Evolutionary conservation across 2,797 vertebrate genomes (phyloP), one percentile per base, ranked within the genome.

Genomic region (Enteromius thamalakanensis): DNA sequence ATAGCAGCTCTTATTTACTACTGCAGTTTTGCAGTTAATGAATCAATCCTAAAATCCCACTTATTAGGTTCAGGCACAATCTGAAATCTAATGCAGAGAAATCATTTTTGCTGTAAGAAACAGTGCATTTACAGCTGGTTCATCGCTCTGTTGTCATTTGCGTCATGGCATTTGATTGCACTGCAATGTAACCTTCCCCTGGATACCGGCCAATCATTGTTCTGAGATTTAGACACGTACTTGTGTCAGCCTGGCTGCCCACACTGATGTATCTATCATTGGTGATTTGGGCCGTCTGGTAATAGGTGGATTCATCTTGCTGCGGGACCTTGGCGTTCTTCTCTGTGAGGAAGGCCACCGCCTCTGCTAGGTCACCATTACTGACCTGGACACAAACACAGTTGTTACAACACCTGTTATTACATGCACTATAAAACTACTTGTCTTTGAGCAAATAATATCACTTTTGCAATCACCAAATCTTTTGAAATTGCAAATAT

Each of bases 241-340:
- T 99, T 82, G 97, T 96, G 84, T 99, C 98, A 79, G 97, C 97
- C 91, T 99, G 98, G 93, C 97, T 99, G 91, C 98, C 98, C 92
- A 99, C 97, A 1, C 98, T 99, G 95, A 99, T 99, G 76, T 98
- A 99, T 93, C 97, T 92, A 92, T 99, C 98, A 67, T 96, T 98
- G 89, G 96, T 95, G 87, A 96, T 95, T 91, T 98, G 96, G 0
- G 96, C 95, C 3, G 97, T 98, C 90, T 98, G 98, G 90, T 98
- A 98, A 90, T 99, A 99, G 21, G 96, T 94, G 4, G 96, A 93
- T 90, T 98, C 97, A 92, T 98, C 97, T 86, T 97, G 95, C 90
- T 98, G 97, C 81, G 97, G 96, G 85, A 96, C 96, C 89, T 99
- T 98, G 75, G 97, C 96, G 72, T 98, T 98, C 94, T 98, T 99